Base-by-base conservation (phyloP, 2,888 invertebrate genomes). In the Clanis bilineata region DNA sequence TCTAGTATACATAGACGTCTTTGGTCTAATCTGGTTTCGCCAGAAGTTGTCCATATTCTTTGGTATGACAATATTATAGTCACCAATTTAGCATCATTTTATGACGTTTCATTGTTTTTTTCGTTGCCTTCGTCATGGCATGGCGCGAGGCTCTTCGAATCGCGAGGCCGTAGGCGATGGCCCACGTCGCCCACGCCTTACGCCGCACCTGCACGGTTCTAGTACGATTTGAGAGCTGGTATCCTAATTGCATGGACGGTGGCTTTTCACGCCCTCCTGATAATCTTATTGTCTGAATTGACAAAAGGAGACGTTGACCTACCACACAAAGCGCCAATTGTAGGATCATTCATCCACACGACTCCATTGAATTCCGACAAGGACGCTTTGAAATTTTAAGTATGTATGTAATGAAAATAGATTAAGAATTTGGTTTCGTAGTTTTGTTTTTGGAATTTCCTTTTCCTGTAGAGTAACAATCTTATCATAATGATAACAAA, bases 401-500 rank as follows among this genome's bases (percentile, higher is more conserved):
- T 51, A 51, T 18, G 32, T 41, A 15, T 7, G 2, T 18, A 18
- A 7, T 18, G 5, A 6, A 41, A 7, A 18, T 41, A 39, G 15
- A 15, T 15, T 15, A 3, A 39, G 18, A 9, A 36, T 36, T 7
- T 7, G 18, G 15, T 7, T 5, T 12, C 36, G 36, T 41, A n/a
- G 41, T 4, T 41, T 15, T 9, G 15, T 41, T 41, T 39, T 5
- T 18, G 18, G 1, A 47, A 9, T 9, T 5, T 21, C 7, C 43
- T 21, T 9, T 9, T 51, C 21, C 6, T 2, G 28, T 51, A 18
- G 51, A 18, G 28, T 32, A 28, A 47, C 23, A 47, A 47, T 51
- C 56, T 56, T 36, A 36, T 39, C 39, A 10, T 38, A 56, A 56
- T 56, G 56, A 56, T 44, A 44, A 57, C 57, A 44, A 43, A 57